Evolutionary conservation across 53 echinoderm and acorn worm genomes (phyloP).

Genomic region (Mesocentrotus franciscanus): DNA sequence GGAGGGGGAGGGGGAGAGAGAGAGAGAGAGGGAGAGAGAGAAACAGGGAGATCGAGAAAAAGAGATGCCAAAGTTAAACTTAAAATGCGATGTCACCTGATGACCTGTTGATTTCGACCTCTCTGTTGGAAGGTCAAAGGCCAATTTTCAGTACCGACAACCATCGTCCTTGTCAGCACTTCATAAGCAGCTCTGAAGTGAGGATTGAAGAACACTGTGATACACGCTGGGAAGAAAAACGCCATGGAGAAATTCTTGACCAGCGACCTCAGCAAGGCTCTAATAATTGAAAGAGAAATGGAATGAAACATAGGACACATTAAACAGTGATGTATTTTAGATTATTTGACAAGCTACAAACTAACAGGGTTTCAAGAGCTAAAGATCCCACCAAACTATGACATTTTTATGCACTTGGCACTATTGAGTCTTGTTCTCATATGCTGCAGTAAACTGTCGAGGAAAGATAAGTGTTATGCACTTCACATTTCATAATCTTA

Average conservation of each 20-base stretch:
- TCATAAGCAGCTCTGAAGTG: slow-evolving; percentile 95
- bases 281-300: slow-evolving; percentile 29
- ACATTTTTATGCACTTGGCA: no score
- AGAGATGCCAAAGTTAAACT: neutral
- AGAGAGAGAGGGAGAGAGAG: neutral
- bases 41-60: no score
- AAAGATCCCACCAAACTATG: neutral
- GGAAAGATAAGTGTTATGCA: no score
- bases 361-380: neutral
- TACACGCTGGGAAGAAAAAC: slow-evolving; percentile 97
- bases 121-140: slow-evolving; percentile 26
- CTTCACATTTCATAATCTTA: no score
- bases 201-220: slow-evolving; percentile 96
- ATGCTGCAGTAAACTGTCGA: no score
- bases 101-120: slow-evolving; percentile 24
- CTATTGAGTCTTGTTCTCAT: no score
- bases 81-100: slow-evolving; percentile 2
- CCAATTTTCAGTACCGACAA: slow-evolving; percentile 73
- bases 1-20: neutral
- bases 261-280: slow-evolving; percentile 85
- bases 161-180: slow-evolving; percentile 89
- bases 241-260: slow-evolving; percentile 99
- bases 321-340: neutral
- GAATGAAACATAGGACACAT: neutral
- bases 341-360: neutral